Evolutionary conservation across 2,888 invertebrate species (phyloP).

Genomic region (Phyto melanocephala): DNA sequence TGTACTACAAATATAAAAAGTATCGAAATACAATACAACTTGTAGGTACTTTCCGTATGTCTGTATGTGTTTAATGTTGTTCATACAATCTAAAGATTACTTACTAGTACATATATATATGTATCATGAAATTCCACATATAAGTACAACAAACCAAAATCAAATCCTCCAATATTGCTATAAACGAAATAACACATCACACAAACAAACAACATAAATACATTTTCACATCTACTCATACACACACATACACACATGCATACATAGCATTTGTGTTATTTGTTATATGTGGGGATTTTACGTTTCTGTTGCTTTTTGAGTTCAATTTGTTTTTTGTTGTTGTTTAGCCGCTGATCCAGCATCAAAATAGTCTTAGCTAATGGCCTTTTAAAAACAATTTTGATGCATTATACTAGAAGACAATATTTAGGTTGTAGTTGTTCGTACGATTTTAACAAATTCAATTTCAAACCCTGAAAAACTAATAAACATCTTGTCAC

Average conservation of each 20-base stretch:
- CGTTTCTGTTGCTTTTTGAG: neutral
- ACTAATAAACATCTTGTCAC: conserved; percentile 32
- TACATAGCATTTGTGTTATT: neutral
- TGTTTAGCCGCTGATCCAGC: conserved; percentile 28
- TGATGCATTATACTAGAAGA: conserved; percentile 5
- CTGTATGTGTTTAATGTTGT: conserved; percentile 32
- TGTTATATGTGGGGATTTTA: conserved; percentile 9
- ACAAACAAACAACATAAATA: neutral
- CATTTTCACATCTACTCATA: too few species aligned
- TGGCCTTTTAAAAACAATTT: conserved; percentile 44
- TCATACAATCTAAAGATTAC: conserved; percentile 16
- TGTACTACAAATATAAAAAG: too few species aligned
- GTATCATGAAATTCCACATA: neutral
- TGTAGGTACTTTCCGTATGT: too few species aligned
- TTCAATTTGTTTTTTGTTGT: neutral
- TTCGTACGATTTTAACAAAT: conserved; percentile 26
- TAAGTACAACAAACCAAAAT: conserved; percentile 30
- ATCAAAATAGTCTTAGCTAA: conserved; percentile 44
- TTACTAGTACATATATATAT: too few species aligned
- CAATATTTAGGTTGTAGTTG: neutral
- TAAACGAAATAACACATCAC: conserved; percentile 15
- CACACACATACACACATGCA: too few species aligned
- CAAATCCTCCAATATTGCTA: conserved; percentile 36
- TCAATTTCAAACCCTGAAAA: conserved; percentile 57
- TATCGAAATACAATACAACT: conserved; percentile 30